Evolutionary conservation across 35 echinoderm and acorn worm species (phyloP).

Genomic region (Chiridota heheva): DNA sequence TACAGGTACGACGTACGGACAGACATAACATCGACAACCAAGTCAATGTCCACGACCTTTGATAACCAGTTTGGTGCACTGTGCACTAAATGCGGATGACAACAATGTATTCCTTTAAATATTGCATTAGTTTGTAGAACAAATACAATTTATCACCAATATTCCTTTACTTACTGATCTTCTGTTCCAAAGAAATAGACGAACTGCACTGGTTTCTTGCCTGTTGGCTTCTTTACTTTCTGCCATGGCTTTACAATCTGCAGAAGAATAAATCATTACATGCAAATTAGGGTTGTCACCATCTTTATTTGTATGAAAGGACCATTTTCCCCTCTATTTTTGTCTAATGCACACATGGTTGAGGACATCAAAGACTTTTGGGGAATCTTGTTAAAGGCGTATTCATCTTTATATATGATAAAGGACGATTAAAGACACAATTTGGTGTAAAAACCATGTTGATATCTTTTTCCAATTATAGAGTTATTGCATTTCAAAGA

Average conservation of each 20-base stretch:
- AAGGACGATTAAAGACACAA: neutral
- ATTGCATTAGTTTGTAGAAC: too few relatives aligned
- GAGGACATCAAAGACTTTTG: neutral
- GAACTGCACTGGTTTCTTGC: constrained; percentile 51
- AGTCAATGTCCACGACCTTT: too few relatives aligned
- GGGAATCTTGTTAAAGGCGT: neutral
- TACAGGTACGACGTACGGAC: too few relatives aligned
- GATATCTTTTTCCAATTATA: too few relatives aligned
- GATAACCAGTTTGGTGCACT: too few relatives aligned
- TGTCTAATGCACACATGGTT: too few relatives aligned
- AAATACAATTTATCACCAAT: too few relatives aligned
- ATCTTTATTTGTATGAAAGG: neutral
- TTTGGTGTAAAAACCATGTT: neutral
- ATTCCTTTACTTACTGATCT: constrained; percentile 82
- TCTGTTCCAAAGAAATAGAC: constrained; percentile 72
- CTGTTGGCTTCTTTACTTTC: constrained; percentile 62
- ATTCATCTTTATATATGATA: neutral
- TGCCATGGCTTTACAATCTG: constrained; percentile 64
- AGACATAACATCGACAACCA: too few relatives aligned
- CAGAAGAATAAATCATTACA: neutral
- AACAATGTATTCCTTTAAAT: too few relatives aligned
- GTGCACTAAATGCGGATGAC: too few relatives aligned
- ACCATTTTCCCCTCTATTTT: neutral
- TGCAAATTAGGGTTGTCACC: neutral
- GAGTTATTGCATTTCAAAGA: too few relatives aligned